Conservation (phyloP, 2,113 vertebrate genomes). For the Plectropomus leopardus region DNA sequence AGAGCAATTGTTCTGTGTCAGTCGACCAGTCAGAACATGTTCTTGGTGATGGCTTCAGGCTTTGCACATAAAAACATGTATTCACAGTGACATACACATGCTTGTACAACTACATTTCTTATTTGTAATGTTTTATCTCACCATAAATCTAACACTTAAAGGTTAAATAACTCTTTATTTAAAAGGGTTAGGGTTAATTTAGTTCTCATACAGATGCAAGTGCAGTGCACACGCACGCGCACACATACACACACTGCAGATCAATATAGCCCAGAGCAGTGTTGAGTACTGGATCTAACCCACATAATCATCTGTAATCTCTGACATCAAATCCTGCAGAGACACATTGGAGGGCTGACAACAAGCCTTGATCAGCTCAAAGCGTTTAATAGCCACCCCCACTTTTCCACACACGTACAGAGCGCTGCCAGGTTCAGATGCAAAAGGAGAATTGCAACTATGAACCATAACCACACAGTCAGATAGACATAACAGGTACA, state of each 20-base stretch:
- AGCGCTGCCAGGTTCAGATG: constrained; percentile 21
- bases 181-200: constrained; percentile 37
- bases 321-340: constrained; percentile 75
- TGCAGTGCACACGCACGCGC: neutral
- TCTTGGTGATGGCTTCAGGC: constrained; percentile 9
- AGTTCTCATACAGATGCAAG: neutral
- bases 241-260: constrained; percentile 34
- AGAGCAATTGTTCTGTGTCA: constrained; percentile 5
- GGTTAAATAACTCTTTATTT: constrained; percentile 24
- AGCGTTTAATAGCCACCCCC: constrained; percentile 52
- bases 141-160: constrained; percentile 11
- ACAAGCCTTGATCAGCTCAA: constrained; percentile 66
- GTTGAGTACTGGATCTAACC: constrained; percentile 67
- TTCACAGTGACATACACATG: constrained; percentile 1
- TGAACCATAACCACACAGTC: constrained; percentile 3
- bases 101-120: neutral
- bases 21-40: constrained; percentile 14
- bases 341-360: constrained; percentile 60
- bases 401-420: constrained; percentile 32
- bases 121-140: neutral
- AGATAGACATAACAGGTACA: neutral
- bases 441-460: constrained; percentile 14
- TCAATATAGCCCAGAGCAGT: constrained; percentile 69
- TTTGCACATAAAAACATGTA: neutral
- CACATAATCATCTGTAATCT: constrained; percentile 80